These are phyloP conservation scores for Hemaris fuciformis DNA, from an alignment of 2,888 invertebrate genomes.

Conservation along the genomic window DNA sequence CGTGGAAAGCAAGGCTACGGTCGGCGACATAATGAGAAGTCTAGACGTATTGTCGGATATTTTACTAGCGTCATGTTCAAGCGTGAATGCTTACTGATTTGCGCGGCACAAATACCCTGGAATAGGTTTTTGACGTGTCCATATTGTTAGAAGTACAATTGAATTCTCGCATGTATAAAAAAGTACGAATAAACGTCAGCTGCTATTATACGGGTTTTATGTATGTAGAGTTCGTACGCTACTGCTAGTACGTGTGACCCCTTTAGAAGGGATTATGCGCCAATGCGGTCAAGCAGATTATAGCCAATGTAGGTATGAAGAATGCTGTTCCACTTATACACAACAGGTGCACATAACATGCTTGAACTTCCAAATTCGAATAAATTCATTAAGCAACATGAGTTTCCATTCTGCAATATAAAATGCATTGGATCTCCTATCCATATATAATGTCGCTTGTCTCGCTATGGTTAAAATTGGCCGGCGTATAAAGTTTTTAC, in stretches of 20 bases:
- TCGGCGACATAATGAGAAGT: slow-evolving; percentile 48
- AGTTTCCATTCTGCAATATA: too few species aligned
- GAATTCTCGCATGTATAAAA: too few species aligned
- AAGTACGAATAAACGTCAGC: too few species aligned
- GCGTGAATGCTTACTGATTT: neutral
- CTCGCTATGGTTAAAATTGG: neutral
- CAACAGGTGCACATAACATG: too few species aligned
- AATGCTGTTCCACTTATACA: neutral
- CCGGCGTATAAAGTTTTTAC: neutral
- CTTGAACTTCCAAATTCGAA: too few species aligned
- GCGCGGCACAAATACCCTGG: neutral
- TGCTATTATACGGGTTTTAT: neutral
- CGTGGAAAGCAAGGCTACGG: slow-evolving; percentile 14
- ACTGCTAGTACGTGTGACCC: neutral
- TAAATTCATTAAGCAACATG: too few species aligned
- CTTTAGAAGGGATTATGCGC: neutral
- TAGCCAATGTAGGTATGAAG: neutral
- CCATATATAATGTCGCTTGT: too few species aligned
- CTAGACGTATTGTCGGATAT: slow-evolving; percentile 52
- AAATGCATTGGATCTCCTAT: too few species aligned
- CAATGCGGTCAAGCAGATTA: neutral
- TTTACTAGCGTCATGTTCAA: neutral
- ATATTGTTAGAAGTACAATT: neutral
- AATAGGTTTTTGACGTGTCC: neutral
- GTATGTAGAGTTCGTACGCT: too few species aligned